phyloP scores from a whole-genome alignment of 1,140 invertebrate species.

The Macrotrachela quadricornifera region DNA sequence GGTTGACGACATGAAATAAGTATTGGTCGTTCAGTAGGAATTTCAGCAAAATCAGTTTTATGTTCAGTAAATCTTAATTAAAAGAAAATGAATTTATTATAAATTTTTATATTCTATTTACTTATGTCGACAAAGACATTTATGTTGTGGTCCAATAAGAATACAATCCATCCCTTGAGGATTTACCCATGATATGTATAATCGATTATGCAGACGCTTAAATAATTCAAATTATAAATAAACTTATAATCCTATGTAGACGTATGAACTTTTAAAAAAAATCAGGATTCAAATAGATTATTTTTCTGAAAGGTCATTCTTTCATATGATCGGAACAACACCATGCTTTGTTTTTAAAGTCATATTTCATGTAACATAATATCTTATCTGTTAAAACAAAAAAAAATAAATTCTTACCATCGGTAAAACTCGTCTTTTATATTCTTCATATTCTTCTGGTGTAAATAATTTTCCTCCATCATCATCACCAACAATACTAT shows the following conservation, averaged over 20 bases:
- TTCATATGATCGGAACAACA: background rate
- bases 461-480: constrained; percentile 27
- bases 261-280: too few relatives aligned
- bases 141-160: constrained; percentile 29
- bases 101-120: constrained; percentile 5
- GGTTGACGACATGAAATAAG: constrained; percentile 20
- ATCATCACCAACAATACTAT: constrained; percentile 31
- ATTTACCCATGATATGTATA: constrained; percentile 23
- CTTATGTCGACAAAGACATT: constrained; percentile 30
- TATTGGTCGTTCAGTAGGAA: constrained; percentile 21
- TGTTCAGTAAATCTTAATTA: constrained; percentile 25
- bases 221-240: background rate
- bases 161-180: constrained; percentile 31
- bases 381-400: background rate
- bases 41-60: constrained; percentile 25
- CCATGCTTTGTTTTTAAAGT: too few relatives aligned
- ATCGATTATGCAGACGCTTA: constrained; percentile 27
- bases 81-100: background rate
- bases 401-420: constrained; percentile 13
- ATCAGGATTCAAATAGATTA: too few relatives aligned
- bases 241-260: too few relatives aligned
- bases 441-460: constrained; percentile 30
- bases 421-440: constrained; percentile 25
- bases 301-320: background rate
- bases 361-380: background rate